A percentile compares a stretch with the other conserved stretches of the same genome.
phyloP scores from a whole-genome alignment of 2,113 vertebrate species.

The Tiliqua scincoides region DNA sequence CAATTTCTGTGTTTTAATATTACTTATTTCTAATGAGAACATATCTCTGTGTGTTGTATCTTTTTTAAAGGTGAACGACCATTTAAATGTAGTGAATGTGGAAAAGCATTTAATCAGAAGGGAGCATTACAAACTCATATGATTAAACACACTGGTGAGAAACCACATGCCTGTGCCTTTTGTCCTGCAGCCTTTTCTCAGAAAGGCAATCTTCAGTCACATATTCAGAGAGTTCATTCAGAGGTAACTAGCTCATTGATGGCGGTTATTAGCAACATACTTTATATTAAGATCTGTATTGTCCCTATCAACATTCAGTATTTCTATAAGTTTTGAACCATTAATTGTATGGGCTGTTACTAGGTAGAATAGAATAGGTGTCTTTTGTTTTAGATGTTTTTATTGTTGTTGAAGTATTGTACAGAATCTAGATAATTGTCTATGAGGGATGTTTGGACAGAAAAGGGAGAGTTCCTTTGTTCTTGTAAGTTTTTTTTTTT shows the following conservation, averaged over 20 bases:
- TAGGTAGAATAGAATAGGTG: not conserved
- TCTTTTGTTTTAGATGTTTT: not conserved
- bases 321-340: slow-evolving; percentile 5
- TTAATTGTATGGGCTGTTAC: not conserved
- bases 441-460: too few species aligned
- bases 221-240: slow-evolving; percentile 95
- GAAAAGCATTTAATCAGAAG: slow-evolving; percentile 99
- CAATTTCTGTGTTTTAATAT: not conserved
- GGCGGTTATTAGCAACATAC: not conserved
- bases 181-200: slow-evolving; percentile 98
- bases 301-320: not conserved
- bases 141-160: slow-evolving; percentile 96
- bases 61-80: slow-evolving; percentile 88
- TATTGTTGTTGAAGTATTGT: not conserved
- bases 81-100: slow-evolving; percentile 91
- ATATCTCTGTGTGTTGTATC: not conserved
- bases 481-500: not conserved
- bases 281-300: not conserved
- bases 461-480: too few species aligned
- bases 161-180: slow-evolving; percentile 94
- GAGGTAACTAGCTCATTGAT: slow-evolving; percentile 82
- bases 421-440: not conserved
- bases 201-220: slow-evolving; percentile 97
- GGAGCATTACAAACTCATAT: slow-evolving; percentile 98
- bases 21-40: not conserved